Conservation (phyloP, 2,113 vertebrate species). For the Ammodytes marinus region DNA sequence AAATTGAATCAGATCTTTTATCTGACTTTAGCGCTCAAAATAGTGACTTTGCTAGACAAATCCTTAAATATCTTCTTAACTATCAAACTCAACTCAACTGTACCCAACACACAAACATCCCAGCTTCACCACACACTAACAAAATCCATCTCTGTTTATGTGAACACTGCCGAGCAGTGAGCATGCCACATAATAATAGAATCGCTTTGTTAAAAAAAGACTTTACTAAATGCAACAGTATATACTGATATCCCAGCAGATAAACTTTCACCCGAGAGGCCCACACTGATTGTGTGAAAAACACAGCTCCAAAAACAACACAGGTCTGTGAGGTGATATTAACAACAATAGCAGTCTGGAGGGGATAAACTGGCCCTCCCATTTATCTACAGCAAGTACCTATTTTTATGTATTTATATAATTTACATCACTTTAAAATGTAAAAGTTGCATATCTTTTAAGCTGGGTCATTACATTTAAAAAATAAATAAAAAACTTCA, state of each 20-base stretch:
- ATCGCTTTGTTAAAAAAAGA: slow-evolving; percentile 27
- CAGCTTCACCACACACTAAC: background rate
- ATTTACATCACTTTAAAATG: background rate
- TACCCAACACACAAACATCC: background rate
- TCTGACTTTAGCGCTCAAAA: background rate
- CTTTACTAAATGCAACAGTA: slow-evolving; percentile 29
- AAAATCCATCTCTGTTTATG: background rate
- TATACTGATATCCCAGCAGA: slow-evolving; percentile 67
- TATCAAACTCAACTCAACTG: background rate
- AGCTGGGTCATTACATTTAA: background rate
- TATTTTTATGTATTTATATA: background rate
- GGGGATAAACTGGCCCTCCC: slow-evolving; percentile 52
- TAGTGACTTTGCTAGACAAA: background rate
- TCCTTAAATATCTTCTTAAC: background rate
- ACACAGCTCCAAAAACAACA: slow-evolving; percentile 11
- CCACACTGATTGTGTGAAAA: slow-evolving; percentile 33
- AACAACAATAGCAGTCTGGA: slow-evolving; percentile 45
- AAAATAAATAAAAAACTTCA: background rate
- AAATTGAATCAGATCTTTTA: background rate
- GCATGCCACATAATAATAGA: slow-evolving; percentile 8
- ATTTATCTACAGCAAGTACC: background rate
- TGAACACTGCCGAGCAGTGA: background rate
- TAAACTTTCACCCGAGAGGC: slow-evolving; percentile 56
- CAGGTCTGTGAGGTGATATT: slow-evolving; percentile 39
- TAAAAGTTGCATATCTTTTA: background rate